phyloP scores from a whole-genome alignment of 1,140 invertebrate species.

The Ips typographus region DNA sequence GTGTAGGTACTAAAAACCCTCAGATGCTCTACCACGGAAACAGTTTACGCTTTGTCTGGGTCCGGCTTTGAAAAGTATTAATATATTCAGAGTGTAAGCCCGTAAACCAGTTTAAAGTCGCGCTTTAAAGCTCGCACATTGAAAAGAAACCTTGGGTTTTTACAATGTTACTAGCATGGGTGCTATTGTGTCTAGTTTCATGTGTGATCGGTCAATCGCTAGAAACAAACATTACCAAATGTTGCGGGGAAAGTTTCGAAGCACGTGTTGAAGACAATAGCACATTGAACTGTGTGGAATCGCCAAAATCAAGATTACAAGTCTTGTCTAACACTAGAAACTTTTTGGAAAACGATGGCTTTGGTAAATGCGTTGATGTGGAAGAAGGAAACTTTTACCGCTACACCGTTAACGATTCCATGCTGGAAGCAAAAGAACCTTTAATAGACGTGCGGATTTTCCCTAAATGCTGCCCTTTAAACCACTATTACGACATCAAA shows the following conservation, averaged over 20 bases:
- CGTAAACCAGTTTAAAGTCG: too few relatives aligned
- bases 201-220: slow-evolving; percentile 6
- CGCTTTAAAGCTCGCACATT: not conserved
- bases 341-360: slow-evolving; percentile 8
- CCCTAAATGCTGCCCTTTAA: slow-evolving; percentile 43
- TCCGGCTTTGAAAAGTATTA: too few relatives aligned
- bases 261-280: not conserved
- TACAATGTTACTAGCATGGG: slow-evolving; percentile 9
- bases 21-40: too few relatives aligned
- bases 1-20: too few relatives aligned
- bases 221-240: slow-evolving; percentile 5
- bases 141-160: slow-evolving; percentile 17
- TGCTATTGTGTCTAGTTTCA: not conserved
- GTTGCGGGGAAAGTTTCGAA: slow-evolving; percentile 14
- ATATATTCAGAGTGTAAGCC: too few relatives aligned
- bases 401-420: slow-evolving; percentile 7
- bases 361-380: slow-evolving; percentile 18
- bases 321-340: not conserved
- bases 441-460: slow-evolving; percentile 10
- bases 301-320: slow-evolving; percentile 7
- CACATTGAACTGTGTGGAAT: not conserved
- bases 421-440: not conserved
- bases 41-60: too few relatives aligned
- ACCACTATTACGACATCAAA: slow-evolving; percentile 35
- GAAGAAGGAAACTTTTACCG: slow-evolving; percentile 7